A percentile compares a stretch with the other conserved stretches of the same genome.
Evolutionary conservation across 1,140 invertebrate genomes (phyloP).

Genomic region (Sesamia nonagrioides): DNA sequence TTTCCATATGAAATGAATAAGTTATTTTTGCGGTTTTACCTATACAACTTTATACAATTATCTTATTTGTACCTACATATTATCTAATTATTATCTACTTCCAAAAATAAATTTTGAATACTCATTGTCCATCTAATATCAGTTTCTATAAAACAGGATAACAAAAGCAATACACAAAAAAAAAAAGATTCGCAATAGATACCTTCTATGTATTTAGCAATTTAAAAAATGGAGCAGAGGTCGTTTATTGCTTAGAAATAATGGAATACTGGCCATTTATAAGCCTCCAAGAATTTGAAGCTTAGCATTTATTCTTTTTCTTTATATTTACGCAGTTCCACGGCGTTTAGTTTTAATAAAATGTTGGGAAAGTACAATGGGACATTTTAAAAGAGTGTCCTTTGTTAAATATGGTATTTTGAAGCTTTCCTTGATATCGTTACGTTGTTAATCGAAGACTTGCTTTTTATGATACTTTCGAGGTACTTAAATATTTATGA

Average conservation of each 20-base stretch:
- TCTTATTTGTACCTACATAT: too few species aligned
- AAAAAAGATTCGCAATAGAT: neutral
- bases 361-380: constrained; percentile 37
- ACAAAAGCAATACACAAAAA: constrained; percentile 24
- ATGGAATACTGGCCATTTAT: constrained; percentile 45
- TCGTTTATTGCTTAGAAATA: constrained; percentile 41
- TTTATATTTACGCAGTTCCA: constrained; percentile 46
- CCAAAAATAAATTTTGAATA: neutral
- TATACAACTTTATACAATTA: too few species aligned
- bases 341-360: constrained; percentile 48
- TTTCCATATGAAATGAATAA: too few species aligned
- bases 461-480: constrained; percentile 4
- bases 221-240: constrained; percentile 26
- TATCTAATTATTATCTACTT: too few species aligned
- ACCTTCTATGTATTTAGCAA: constrained; percentile 9
- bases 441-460: constrained; percentile 30
- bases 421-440: constrained; percentile 18
- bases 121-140: too few species aligned
- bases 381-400: constrained; percentile 10
- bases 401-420: constrained; percentile 29
- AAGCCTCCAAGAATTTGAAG: constrained; percentile 45
- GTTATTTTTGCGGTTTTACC: too few species aligned
- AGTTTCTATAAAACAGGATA: neutral
- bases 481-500: constrained; percentile 16
- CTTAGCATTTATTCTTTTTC: constrained; percentile 34